Percentiles rank a stretch among this genome's conserved stretches.
phyloP scores from a whole-genome alignment of 2,797 vertebrate genomes.

The Amphiprion clarkii region DNA sequence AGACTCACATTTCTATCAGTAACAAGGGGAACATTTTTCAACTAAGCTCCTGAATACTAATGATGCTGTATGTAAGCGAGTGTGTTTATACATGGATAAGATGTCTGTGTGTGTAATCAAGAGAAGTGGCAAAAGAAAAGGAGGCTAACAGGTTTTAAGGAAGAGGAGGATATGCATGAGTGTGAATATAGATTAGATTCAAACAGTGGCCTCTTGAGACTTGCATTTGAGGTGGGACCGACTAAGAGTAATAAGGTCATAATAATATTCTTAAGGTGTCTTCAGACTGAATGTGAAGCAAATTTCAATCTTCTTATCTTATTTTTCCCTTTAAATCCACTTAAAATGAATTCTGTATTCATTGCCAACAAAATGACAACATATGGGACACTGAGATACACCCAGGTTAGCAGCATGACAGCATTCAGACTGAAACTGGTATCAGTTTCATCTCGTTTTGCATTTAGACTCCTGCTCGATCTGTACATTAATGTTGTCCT shows the following conservation, averaged over 20 bases:
- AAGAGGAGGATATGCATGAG: constrained; percentile 8
- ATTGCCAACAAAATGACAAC: not conserved
- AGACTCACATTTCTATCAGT: not conserved
- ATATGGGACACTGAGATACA: too few relatives aligned
- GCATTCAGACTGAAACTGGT: constrained; percentile 17
- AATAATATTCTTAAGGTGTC: not conserved
- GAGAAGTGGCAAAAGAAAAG: constrained; percentile 13
- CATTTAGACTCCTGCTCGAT: not conserved
- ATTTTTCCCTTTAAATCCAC: not conserved
- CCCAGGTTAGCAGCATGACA: too few relatives aligned
- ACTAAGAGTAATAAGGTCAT: not conserved
- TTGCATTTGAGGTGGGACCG: not conserved
- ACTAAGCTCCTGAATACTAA: constrained; percentile 14
- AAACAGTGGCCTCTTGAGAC: constrained; percentile 1
- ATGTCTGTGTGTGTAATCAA: constrained; percentile 10
- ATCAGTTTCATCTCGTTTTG: not conserved
- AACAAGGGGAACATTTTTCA: constrained; percentile 8
- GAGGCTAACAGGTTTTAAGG: constrained; percentile 12
- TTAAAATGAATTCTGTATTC: not conserved
- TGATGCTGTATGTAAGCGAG: not conserved
- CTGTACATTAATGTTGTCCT: not conserved
- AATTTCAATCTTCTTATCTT: not conserved
- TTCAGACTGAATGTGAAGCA: constrained; percentile 21
- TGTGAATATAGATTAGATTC: constrained; percentile 39
- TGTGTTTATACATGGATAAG: constrained; percentile 2